Conservation (phyloP, 2,797 vertebrate species). For the Coranthus polyacanthus region DNA sequence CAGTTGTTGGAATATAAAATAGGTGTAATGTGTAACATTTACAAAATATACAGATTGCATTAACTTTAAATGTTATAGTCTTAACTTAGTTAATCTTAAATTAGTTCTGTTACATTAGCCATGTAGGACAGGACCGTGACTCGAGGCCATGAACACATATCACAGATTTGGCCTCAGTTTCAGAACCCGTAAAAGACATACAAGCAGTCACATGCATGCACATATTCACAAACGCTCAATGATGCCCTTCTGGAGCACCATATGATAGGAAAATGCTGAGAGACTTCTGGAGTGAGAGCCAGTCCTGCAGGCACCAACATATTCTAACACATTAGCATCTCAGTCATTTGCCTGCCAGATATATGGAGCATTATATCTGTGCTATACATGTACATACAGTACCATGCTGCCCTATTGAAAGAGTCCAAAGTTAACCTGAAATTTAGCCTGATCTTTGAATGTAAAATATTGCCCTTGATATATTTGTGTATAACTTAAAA, state of each 20-base stretch:
- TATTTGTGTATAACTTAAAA: background rate
- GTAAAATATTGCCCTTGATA: background rate
- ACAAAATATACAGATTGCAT: no score
- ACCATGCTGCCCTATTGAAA: background rate
- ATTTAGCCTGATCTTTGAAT: background rate
- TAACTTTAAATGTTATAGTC: no score
- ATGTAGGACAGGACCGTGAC: no score
- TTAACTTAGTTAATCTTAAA: no score
- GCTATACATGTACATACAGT: background rate
- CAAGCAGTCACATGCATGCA: background rate
- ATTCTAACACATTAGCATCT: conserved; percentile 45
- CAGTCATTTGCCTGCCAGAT: conserved; percentile 27
- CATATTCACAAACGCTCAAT: conserved; percentile 17
- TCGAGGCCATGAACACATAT: no score
- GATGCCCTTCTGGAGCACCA: conserved; percentile 62
- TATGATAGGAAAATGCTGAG: conserved; percentile 76
- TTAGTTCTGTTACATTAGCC: no score
- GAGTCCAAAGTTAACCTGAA: conserved; percentile 9
- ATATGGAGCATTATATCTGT: conserved; percentile 33
- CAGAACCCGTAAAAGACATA: background rate
- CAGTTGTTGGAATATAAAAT: no score
- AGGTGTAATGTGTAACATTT: no score
- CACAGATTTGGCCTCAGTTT: no score
- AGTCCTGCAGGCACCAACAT: conserved; percentile 54
- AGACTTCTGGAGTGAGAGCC: conserved; percentile 62